phyloP scores from a whole-genome alignment of 2,113 vertebrate genomes.

The Brienomyrus brachyistius region DNA sequence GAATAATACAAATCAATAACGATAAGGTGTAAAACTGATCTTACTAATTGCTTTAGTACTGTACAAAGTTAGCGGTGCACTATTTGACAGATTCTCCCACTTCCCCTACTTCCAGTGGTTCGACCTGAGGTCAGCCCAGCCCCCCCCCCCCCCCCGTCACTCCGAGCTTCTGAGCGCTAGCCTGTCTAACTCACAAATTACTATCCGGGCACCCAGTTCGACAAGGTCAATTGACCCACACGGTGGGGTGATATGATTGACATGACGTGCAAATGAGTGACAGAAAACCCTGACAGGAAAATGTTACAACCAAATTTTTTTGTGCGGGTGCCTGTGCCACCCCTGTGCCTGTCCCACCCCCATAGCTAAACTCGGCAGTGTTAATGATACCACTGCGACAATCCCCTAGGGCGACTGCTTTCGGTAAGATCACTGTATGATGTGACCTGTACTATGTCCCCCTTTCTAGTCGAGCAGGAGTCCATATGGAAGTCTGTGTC shows the following conservation, averaged over 20 bases:
- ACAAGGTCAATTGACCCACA: no score
- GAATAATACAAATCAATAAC: no score
- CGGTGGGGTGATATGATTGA: not conserved
- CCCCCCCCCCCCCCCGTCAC: no score
- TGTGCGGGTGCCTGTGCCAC: not conserved
- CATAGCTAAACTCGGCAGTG: not conserved
- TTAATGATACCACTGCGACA: not conserved
- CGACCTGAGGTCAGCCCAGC: no score
- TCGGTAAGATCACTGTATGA: not conserved
- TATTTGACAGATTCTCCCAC: no score
- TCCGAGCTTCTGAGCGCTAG: no score
- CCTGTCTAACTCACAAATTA: no score
- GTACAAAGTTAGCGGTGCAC: no score
- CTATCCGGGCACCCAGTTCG: no score
- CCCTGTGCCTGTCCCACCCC: not conserved
- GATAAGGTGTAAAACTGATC: no score
- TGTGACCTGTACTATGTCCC: not conserved
- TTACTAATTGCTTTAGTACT: no score
- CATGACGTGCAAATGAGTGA: not conserved
- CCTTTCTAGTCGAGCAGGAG: conserved; percentile 46
- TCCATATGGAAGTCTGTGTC: conserved; percentile 53
- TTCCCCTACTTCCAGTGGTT: no score
- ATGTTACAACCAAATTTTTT: not conserved
- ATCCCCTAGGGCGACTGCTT: not conserved
- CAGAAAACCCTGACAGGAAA: not conserved